Conservation (phyloP, 2,113 vertebrate species). For the Ptilonorhynchus violaceus region DNA sequence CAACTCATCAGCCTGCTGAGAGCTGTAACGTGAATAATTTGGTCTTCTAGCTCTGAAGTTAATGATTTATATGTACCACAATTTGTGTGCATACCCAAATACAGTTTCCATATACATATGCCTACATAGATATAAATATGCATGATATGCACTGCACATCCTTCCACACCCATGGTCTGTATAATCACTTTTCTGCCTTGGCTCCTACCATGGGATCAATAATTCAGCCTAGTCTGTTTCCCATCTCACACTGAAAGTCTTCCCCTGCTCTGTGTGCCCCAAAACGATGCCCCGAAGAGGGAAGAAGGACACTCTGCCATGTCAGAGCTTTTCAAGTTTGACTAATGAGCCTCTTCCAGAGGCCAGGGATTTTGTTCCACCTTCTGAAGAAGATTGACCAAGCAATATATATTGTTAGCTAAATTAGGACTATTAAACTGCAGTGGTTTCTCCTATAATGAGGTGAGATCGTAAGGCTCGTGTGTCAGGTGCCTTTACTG, state of each 20-base stretch:
- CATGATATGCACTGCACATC: too few species aligned
- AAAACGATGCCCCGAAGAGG: accelerated
- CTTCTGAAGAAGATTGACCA: neutral
- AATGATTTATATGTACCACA: neutral
- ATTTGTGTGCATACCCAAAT: neutral
- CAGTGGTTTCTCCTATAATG: neutral
- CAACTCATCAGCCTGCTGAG: neutral
- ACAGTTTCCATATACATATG: accelerated
- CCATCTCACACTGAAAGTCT: neutral
- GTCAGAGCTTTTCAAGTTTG: neutral
- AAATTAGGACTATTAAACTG: neutral
- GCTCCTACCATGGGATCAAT: neutral
- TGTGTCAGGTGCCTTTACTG: neutral
- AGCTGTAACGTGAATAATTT: neutral
- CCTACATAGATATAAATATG: neutral
- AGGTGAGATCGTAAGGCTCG: neutral
- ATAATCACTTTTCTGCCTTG: neutral
- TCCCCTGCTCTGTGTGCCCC: neutral
- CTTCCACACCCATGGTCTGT: neutral
- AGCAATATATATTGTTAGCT: neutral
- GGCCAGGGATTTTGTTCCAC: neutral
- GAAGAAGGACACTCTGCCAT: neutral
- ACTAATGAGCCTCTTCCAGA: neutral
- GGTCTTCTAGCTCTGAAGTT: neutral
- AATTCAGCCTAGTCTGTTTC: neutral